A percentile compares a stretch with the other conserved stretches of the same genome.
Conservation (phyloP, 2,113 vertebrate species). For the crab-eating macaque (Macaca fascicularis) region DNA sequence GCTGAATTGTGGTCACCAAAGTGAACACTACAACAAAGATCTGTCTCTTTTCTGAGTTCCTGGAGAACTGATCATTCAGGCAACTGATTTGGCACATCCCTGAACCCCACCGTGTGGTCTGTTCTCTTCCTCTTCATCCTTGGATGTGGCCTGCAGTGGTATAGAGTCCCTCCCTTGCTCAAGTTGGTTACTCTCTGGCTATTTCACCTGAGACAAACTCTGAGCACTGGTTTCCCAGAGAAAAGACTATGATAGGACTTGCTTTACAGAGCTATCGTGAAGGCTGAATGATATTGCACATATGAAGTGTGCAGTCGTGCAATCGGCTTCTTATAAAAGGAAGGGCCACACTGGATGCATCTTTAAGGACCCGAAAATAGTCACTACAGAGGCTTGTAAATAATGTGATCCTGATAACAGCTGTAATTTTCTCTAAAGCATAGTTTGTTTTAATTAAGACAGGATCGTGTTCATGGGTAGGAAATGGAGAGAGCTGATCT, state of each 20-base stretch:
- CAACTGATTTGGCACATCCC: neutral
- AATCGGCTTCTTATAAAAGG: neutral
- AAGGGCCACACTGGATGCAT: neutral
- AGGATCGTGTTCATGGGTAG: neutral
- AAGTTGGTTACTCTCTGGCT: neutral
- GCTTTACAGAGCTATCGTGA: neutral
- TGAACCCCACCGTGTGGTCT: neutral
- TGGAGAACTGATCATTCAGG: neutral
- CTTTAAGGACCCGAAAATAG: neutral
- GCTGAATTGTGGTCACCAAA: neutral
- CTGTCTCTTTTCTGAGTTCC: neutral
- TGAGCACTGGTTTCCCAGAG: neutral
- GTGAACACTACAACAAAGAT: neutral
- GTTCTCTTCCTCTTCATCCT: neutral
- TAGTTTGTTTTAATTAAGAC: neutral
- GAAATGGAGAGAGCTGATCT: neutral
- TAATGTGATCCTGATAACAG: neutral
- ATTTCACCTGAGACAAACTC: neutral
- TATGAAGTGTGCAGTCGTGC: neutral
- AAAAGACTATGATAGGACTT: neutral
- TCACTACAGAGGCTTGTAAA: neutral
- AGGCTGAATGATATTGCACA: neutral
- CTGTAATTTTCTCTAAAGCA: neutral
- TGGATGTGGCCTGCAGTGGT: neutral
- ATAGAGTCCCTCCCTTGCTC: neutral